A percentile compares a stretch with the other conserved stretches of the same genome.
Conservation (phyloP, 2,113 vertebrate species). For the Plecturocebus donacophilus region DNA sequence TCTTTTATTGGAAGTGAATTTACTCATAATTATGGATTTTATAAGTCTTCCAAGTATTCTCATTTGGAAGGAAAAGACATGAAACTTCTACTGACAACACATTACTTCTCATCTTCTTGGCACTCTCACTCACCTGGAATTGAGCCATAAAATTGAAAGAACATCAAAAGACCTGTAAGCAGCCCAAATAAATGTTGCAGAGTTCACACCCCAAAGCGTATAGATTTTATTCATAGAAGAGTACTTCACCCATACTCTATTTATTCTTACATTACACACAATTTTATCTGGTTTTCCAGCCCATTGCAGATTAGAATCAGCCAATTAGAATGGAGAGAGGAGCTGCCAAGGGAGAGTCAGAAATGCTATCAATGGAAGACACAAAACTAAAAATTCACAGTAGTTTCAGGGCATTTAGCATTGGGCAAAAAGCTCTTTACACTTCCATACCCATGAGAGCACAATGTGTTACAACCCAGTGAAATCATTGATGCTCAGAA, state of each 20-base stretch:
- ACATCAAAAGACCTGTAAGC: neutral
- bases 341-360: constrained; percentile 50
- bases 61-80: constrained; percentile 45
- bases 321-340: constrained; percentile 68
- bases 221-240: constrained; percentile 55
- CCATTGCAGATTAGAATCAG: constrained; percentile 70
- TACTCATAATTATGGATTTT: constrained; percentile 18
- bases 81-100: neutral
- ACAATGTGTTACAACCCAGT: constrained; percentile 55
- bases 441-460: constrained; percentile 56
- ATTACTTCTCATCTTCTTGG: constrained; percentile 27
- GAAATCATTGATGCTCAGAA: constrained; percentile 30
- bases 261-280: constrained; percentile 66
- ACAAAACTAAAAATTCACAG: constrained; percentile 70
- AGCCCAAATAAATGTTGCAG: constrained; percentile 9
- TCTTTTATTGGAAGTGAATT: constrained; percentile 3
- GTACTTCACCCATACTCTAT: constrained; percentile 54
- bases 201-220: constrained; percentile 34
- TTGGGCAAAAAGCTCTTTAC: constrained; percentile 36
- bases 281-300: constrained; percentile 70
- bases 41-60: constrained; percentile 33
- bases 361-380: constrained; percentile 62
- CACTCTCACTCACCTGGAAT: constrained; percentile 24
- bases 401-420: constrained; percentile 26
- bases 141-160: constrained; percentile 23